phyloP scores from a whole-genome alignment of 2,888 invertebrate species.

The Molorchus minor region DNA sequence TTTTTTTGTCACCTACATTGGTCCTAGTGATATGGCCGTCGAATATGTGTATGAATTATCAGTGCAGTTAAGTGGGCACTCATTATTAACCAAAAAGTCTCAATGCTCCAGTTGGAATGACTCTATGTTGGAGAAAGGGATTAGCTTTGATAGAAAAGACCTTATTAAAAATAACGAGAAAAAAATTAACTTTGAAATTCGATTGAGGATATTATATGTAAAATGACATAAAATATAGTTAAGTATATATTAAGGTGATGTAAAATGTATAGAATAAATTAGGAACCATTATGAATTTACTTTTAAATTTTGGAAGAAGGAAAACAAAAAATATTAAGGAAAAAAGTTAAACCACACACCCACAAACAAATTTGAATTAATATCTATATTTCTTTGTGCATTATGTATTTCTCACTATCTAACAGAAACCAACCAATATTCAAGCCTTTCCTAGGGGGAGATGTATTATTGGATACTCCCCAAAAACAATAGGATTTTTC shows the following conservation, averaged over 20 bases:
- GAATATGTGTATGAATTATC: conserved; percentile 47
- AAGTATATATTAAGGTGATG: neutral
- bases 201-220: conserved; percentile 22
- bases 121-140: conserved; percentile 42
- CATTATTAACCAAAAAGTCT: conserved; percentile 28
- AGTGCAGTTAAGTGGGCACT: conserved; percentile 30
- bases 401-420: no score
- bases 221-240: no score
- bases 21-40: conserved; percentile 45
- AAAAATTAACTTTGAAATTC: conserved; percentile 34
- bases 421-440: no score
- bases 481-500: no score
- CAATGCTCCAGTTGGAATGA: conserved; percentile 45
- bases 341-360: no score
- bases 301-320: no score
- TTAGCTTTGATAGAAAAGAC: conserved; percentile 41
- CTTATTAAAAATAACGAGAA: conserved; percentile 32
- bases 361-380: no score
- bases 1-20: conserved; percentile 49
- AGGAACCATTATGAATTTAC: no score
- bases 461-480: no score
- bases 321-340: no score
- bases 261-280: neutral
- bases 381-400: no score
- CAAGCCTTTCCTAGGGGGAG: no score